Evolutionary conservation across 2,113 vertebrate genomes (phyloP).

Genomic region (Triplophysa dalaica): DNA sequence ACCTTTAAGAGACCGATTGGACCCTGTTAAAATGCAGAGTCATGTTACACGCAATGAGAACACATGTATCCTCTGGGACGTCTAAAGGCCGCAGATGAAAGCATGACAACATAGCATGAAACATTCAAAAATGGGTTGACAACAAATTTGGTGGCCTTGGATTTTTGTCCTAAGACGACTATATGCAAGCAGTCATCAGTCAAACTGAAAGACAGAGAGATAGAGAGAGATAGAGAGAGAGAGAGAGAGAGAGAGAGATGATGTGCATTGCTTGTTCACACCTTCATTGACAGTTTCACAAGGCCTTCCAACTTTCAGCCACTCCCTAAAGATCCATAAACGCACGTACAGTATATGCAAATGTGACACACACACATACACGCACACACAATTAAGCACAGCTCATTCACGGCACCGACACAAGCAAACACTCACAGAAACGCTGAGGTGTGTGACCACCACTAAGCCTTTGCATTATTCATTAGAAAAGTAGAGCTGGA

Average conservation of each 20-base stretch:
- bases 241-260: not conserved
- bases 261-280: not conserved
- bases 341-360: conserved; percentile 1
- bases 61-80: not conserved
- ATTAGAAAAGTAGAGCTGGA: conserved; percentile 9
- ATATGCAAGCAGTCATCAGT: not conserved
- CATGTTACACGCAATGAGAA: not conserved
- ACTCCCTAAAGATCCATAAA: not conserved
- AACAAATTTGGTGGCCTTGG: not conserved
- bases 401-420: conserved; percentile 2
- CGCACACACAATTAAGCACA: conserved; percentile 1
- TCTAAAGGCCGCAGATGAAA: not conserved
- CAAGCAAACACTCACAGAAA: not conserved
- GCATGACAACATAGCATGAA: no score
- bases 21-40: not conserved
- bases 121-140: not conserved
- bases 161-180: not conserved
- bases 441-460: conserved; percentile 24
- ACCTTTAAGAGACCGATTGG: not conserved
- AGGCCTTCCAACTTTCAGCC: not conserved
- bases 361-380: not conserved
- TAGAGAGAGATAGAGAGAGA: not conserved
- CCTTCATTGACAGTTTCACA: not conserved
- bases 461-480: conserved; percentile 39
- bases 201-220: not conserved